A percentile compares a stretch with the other conserved stretches of the same genome.
phyloP scores from a whole-genome alignment of 2,888 invertebrate species.

The Calameuta pallipes region DNA sequence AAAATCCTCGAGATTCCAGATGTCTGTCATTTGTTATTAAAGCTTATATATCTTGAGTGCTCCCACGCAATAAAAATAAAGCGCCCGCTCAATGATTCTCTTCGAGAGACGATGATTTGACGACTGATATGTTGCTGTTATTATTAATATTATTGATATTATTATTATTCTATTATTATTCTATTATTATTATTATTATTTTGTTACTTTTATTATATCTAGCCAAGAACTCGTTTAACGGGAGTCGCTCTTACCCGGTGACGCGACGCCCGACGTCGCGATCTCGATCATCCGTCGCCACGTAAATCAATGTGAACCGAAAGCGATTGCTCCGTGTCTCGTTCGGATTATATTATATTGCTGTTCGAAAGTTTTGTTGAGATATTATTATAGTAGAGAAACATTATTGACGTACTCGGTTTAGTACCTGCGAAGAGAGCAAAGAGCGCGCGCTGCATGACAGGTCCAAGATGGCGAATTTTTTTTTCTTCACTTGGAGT shows the following conservation, averaged over 20 bases:
- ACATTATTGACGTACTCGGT: conserved; percentile 48
- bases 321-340: not conserved
- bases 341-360: conserved; percentile 38
- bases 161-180: not conserved
- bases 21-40: conserved; percentile 31
- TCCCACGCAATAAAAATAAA: not conserved
- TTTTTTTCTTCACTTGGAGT: not conserved
- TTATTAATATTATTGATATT: conserved; percentile 10
- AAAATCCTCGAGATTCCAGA: conserved; percentile 36
- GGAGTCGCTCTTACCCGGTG: not conserved
- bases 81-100: not conserved
- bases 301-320: not conserved
- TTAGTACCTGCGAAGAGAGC: conserved; percentile 47
- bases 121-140: conserved; percentile 30
- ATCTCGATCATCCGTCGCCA: not conserved
- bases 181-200: not conserved
- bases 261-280: not conserved
- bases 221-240: not conserved
- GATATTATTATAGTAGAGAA: conserved; percentile 49
- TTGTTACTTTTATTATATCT: not conserved
- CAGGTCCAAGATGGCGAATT: not conserved
- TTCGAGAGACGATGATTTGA: conserved; percentile 21
- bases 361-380: conserved; percentile 61
- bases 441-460: conserved; percentile 43
- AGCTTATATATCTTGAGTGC: conserved; percentile 23